Evolutionary conservation across 1,140 invertebrate genomes (phyloP).

Genomic region (Pogonomyrmex barbatus): DNA sequence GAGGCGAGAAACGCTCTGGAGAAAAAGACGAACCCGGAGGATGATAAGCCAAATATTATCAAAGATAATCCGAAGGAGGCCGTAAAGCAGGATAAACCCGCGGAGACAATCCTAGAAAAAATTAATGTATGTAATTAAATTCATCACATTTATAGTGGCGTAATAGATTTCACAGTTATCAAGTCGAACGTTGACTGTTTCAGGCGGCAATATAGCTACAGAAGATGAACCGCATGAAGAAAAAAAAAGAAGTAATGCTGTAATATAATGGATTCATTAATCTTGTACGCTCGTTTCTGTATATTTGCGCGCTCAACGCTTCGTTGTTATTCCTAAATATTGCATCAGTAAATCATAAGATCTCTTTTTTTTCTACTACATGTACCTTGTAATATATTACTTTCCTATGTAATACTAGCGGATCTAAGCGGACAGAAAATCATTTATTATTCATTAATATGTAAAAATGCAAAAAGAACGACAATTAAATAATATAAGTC

Average conservation of each 20-base stretch:
- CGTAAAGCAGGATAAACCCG: conserved; percentile 56
- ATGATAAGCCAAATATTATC: not conserved
- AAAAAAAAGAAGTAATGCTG: not conserved
- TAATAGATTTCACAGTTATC: not conserved
- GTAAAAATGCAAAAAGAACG: not conserved
- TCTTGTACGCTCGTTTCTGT: conserved; percentile 31
- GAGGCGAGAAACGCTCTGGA: conserved; percentile 80
- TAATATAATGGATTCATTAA: conserved; percentile 45
- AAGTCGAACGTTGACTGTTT: conserved; percentile 46
- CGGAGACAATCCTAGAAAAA: conserved; percentile 66
- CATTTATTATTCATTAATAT: conserved; percentile 2
- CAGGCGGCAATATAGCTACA: conserved; percentile 66
- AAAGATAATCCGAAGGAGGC: conserved; percentile 5
- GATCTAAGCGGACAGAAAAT: not conserved
- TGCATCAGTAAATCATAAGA: conserved; percentile 12
- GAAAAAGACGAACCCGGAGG: conserved; percentile 63
- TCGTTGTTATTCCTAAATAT: conserved; percentile 34
- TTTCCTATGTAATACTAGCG: not conserved
- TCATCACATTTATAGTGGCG: not conserved
- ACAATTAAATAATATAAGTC: not conserved
- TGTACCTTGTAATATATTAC: conserved; percentile 8
- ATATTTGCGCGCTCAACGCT: conserved; percentile 1
- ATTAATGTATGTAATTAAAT: conserved; percentile 59
- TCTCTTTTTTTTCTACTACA: conserved; percentile 8
- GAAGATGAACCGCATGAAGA: not conserved